phyloP scores from a whole-genome alignment of 2,888 invertebrate species.

The Aproaerema taeniolella region DNA sequence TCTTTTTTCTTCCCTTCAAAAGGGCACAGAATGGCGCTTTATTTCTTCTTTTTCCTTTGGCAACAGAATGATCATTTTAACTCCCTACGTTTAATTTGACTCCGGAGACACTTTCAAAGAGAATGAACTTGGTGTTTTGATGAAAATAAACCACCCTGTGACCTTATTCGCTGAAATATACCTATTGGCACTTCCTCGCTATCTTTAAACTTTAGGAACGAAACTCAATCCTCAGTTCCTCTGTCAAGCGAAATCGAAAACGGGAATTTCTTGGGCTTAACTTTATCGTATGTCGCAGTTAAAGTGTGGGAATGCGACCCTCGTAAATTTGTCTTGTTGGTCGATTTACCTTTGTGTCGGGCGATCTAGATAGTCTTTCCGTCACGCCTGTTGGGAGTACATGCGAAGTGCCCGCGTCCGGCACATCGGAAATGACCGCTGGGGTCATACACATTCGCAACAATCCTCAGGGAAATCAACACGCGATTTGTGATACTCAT shows the following conservation, averaged over 20 bases:
- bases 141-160: too few relatives aligned
- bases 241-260: constrained; percentile 28
- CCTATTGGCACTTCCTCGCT: constrained; percentile 1
- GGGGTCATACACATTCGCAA: constrained; percentile 40
- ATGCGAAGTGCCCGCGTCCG: constrained; percentile 26
- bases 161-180: background rate
- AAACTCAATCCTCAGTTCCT: constrained; percentile 8
- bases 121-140: too few relatives aligned
- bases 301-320: constrained; percentile 40
- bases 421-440: constrained; percentile 49
- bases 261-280: constrained; percentile 28
- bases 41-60: constrained; percentile 21
- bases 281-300: constrained; percentile 33
- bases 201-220: constrained; percentile 1
- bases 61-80: too few relatives aligned
- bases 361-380: constrained; percentile 35
- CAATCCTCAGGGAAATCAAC: constrained; percentile 56
- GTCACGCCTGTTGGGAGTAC: constrained; percentile 42
- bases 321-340: constrained; percentile 50
- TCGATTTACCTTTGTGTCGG: constrained; percentile 44
- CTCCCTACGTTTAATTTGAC: too few relatives aligned
- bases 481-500: constrained; percentile 48
- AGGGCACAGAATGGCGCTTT: constrained; percentile 28
- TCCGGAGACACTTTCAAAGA: too few relatives aligned
- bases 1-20: constrained; percentile 25